phyloP scores from a whole-genome alignment of 2,888 invertebrate species.

The Nomada lathburiana region DNA sequence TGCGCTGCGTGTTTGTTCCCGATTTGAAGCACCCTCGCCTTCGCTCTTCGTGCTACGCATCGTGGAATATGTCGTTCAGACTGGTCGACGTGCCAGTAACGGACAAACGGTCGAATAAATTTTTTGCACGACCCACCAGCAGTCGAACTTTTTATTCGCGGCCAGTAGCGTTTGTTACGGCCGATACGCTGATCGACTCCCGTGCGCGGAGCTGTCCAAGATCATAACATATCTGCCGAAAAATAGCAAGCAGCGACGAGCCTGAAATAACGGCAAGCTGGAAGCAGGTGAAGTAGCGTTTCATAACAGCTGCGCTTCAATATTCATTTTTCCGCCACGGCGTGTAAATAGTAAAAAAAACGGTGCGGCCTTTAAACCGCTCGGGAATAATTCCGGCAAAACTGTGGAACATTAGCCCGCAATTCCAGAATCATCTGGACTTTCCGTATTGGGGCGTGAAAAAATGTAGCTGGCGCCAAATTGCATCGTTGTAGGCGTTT shows the following conservation, averaged over 20 bases:
- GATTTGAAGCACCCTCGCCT: not conserved
- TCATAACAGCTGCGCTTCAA: not conserved
- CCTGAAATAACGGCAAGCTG: too few species aligned
- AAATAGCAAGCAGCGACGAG: not conserved
- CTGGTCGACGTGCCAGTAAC: too few species aligned
- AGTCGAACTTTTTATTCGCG: not conserved
- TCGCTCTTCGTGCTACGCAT: too few species aligned
- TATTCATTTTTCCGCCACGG: not conserved
- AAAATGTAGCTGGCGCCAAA: not conserved
- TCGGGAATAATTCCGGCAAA: too few species aligned
- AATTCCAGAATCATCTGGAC: not conserved
- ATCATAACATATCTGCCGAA: not conserved
- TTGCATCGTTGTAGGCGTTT: too few species aligned
- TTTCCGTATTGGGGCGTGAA: not conserved
- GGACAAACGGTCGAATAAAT: not conserved
- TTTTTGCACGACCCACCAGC: not conserved
- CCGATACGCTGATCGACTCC: not conserved
- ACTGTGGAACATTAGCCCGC: not conserved
- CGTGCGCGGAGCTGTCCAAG: not conserved
- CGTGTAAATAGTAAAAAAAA: not conserved
- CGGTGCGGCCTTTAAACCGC: too few species aligned
- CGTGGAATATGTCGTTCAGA: too few species aligned
- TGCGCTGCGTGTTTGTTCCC: not conserved
- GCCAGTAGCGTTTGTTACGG: not conserved
- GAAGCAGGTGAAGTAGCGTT: not conserved